phyloP scores from a whole-genome alignment of 2,113 vertebrate genomes.

The Gymnobelideus leadbeateri region DNA sequence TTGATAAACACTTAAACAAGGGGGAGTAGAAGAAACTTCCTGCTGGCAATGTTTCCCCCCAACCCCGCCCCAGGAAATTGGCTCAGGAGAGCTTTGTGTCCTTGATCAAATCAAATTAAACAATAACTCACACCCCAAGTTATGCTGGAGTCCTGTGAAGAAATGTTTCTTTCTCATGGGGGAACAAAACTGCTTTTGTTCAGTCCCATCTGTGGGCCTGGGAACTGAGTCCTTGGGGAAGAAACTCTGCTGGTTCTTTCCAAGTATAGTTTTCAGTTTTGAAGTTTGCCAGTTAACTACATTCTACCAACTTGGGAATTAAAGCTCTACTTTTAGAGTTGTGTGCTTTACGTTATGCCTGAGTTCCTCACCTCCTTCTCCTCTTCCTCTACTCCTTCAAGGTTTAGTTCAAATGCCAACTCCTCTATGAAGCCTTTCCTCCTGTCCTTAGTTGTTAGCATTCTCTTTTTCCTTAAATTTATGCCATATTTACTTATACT shows the following conservation, averaged over 20 bases:
- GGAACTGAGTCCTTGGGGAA: not conserved
- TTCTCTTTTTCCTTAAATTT: no score
- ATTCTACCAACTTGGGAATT: no score
- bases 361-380: no score
- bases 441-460: no score
- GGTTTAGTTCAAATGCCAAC: no score
- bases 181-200: conserved; percentile 62
- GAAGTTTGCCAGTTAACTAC: not conserved
- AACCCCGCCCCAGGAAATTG: conserved; percentile 19
- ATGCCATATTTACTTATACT: no score
- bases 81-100: conserved; percentile 18
- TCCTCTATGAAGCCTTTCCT: no score
- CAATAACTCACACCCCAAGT: conserved; percentile 57
- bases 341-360: no score
- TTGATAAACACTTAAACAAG: not conserved
- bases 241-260: not conserved
- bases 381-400: no score
- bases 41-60: no score
- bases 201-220: not conserved
- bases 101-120: conserved; percentile 54
- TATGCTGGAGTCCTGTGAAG: conserved; percentile 29
- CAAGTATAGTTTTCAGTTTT: not conserved
- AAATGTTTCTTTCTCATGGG: conserved; percentile 24
- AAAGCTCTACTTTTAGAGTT: no score
- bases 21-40: not conserved